Evolutionary conservation across 2,888 invertebrate genomes (phyloP), one percentile per base, ranked within the genome.

Genomic region (Scaptomyza tumidula): DNA sequence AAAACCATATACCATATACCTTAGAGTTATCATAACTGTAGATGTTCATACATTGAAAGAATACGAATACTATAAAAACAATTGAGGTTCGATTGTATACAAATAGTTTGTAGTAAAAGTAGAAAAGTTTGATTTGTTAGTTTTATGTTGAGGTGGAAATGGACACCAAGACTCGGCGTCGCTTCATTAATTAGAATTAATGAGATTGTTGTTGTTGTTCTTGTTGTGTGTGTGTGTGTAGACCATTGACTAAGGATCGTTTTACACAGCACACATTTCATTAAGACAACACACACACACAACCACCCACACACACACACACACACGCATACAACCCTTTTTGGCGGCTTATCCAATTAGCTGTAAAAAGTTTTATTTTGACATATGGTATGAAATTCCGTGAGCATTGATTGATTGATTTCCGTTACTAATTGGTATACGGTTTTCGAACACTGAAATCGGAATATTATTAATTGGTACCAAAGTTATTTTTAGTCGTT

Each of bases 161-260:
- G 52, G 64, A 80, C 65, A 67, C 69, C 64, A 61, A 45, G 46
- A 41, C 11, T 27, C 52, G 31, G 41, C 53, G 50, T 58, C 63
- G 50, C 35, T 82, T 75, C 75, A 71, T 83, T 85, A 85, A 82
- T 84, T 69, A 63, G 78, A 81, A 84, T 64, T 71, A 82, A 82
- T 85, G 78, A 76, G 80, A 69, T 70, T 72, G 60, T 62, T 69
- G 52, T 46, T 55, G 19, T 19, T 78, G 67, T 70, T 72, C 57
- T 62, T 69, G 52, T 46, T 55, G 19, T 19, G 19, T 39, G 50
- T 54, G 53, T 53, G 46, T 53, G 45, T 37, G 31, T 16, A 16
- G 27, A 27, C 44, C 64, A 52, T 49, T 44, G 48, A 64, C 76
- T 75, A 63, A 56, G 72, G 69, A 69, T 80, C 75, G 49, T 60